Evolutionary conservation across 2,797 vertebrate genomes (phyloP).

Genomic region (Oophaga sylvatica): DNA sequence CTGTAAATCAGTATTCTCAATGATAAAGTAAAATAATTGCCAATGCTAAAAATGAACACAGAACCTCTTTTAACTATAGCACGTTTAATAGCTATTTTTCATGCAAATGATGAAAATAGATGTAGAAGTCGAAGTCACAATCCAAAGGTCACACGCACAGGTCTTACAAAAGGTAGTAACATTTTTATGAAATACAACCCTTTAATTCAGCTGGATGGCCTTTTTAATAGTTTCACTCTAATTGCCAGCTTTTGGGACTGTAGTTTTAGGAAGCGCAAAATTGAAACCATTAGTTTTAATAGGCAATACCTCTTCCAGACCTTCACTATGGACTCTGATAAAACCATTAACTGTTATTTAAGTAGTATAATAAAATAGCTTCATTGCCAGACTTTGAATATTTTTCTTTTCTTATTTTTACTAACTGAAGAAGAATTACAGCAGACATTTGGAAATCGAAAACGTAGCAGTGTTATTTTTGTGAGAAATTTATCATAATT

Average conservation of each 20-base stretch:
- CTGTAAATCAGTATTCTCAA: conserved; percentile 47
- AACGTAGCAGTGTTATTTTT: conserved; percentile 2
- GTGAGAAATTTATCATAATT: background rate
- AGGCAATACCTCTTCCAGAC: conserved; percentile 55
- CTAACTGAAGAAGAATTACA: conserved; percentile 2
- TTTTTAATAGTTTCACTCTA: conserved; percentile 57
- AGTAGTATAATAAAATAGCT: conserved; percentile 50
- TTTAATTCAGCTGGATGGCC: conserved; percentile 57
- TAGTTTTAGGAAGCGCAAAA: conserved; percentile 58
- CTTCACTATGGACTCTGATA: conserved; percentile 55
- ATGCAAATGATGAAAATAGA: conserved; percentile 56
- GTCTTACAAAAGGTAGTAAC: conserved; percentile 58
- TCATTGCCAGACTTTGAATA: conserved; percentile 14
- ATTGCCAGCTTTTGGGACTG: conserved; percentile 57
- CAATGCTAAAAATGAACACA: conserved; percentile 40
- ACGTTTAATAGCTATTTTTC: conserved; percentile 58
- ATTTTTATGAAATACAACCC: conserved; percentile 59
- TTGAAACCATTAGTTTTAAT: conserved; percentile 61
- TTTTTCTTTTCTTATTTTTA: conserved; percentile 33
- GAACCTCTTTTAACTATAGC: conserved; percentile 24
- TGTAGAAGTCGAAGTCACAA: conserved; percentile 54
- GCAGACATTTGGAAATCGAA: conserved; percentile 34
- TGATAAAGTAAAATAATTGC: conserved; percentile 47
- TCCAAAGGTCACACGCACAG: conserved; percentile 57
- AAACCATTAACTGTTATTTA: conserved; percentile 58